A percentile compares a stretch with the other conserved stretches of the same genome.
Conservation (phyloP, 2,888 invertebrate genomes). For the Rhamphomyia laevipes region DNA sequence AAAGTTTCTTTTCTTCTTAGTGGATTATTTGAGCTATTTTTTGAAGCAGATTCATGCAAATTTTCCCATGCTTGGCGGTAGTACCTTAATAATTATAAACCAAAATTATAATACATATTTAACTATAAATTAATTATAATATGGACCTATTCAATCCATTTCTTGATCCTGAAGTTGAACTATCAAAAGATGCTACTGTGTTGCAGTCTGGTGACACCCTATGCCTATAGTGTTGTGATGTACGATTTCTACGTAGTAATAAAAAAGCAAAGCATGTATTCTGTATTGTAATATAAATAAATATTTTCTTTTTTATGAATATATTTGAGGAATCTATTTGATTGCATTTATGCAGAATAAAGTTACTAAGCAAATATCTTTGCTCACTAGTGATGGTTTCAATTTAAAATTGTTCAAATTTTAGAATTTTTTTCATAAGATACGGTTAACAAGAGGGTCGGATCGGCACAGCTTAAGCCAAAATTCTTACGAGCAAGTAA, state of each 20-base stretch:
- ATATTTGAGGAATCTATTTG: too few species aligned
- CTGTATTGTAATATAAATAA: too few species aligned
- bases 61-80: slow-evolving; percentile 92
- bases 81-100: slow-evolving; percentile 38
- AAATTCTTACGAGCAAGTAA: too few species aligned
- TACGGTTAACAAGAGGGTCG: too few species aligned
- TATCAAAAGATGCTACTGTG: slow-evolving; percentile 81
- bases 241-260: slow-evolving; percentile 60
- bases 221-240: slow-evolving; percentile 78
- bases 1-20: slow-evolving; percentile 58
- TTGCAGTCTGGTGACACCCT: slow-evolving; percentile 83
- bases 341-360: too few species aligned
- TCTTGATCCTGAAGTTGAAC: slow-evolving; percentile 74
- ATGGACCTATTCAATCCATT: slow-evolving; percentile 60
- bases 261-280: too few species aligned
- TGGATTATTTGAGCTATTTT: slow-evolving; percentile 44
- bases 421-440: too few species aligned
- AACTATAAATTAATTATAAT: not conserved
- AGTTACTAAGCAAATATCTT: too few species aligned
- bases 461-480: too few species aligned
- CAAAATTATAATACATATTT: not conserved
- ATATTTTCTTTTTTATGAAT: too few species aligned
- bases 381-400: too few species aligned
- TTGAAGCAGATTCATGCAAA: slow-evolving; percentile 67
- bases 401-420: too few species aligned